A percentile compares a stretch with the other conserved stretches of the same genome.
Conservation (phyloP, 2,888 invertebrate species). For the Liodrosophila aerea region DNA sequence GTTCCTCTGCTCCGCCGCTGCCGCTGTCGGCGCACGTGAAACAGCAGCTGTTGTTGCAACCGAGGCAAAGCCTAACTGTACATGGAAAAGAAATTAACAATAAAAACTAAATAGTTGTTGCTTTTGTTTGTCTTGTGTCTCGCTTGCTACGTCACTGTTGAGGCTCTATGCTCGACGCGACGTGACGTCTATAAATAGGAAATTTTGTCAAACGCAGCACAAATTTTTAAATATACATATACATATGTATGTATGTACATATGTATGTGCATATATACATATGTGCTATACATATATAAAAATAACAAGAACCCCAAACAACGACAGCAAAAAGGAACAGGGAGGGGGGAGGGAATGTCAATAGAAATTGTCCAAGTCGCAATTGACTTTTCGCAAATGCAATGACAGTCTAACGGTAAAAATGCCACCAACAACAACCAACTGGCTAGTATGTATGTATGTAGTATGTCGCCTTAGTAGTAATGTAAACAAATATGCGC, state of each 20-base stretch:
- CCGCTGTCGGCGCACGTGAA: constrained; percentile 19
- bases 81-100: constrained; percentile 37
- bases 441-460: neutral
- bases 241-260: constrained; percentile 17
- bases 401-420: neutral
- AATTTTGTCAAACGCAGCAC: constrained; percentile 58
- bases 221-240: constrained; percentile 30
- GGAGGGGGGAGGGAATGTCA: constrained; percentile 12
- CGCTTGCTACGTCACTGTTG: constrained; percentile 49
- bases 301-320: constrained; percentile 22
- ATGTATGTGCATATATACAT: constrained; percentile 21
- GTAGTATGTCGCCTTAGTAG: constrained; percentile 14
- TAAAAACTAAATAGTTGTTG: constrained; percentile 12
- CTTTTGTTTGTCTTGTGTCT: constrained; percentile 19
- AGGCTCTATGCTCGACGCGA: constrained; percentile 39
- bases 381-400: neutral
- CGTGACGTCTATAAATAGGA: constrained; percentile 61
- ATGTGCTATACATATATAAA: constrained; percentile 20
- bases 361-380: constrained; percentile 26
- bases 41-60: constrained; percentile 3
- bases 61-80: constrained; percentile 34
- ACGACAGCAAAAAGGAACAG: neutral
- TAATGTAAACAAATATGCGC: constrained; percentile 41
- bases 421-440: neutral
- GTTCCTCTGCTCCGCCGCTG: neutral